Base-by-base conservation (phyloP, 2,113 vertebrate species). In the Heterotilapia buettikoferi region DNA sequence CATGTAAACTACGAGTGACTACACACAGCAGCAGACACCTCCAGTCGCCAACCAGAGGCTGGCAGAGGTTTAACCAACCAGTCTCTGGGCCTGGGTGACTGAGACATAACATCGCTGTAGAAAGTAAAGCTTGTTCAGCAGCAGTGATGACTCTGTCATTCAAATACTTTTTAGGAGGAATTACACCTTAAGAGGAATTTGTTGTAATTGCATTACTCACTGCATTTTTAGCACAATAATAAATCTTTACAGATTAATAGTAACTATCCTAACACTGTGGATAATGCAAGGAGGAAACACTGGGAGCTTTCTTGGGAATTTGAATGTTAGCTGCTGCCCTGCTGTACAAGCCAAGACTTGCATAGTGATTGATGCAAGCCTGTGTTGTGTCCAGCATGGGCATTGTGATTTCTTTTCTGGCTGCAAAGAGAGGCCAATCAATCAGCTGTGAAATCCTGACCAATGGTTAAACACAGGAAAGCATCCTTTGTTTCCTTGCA, bases 281-380 rank as follows among this genome's bases (percentile, higher is more conserved):
- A 29, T 26, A 76, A 47, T 76, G 24, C 56, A 73, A 83, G 90
- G 33, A 88, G 88, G 86, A 93, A 84, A 90, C 63, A 66, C 63
- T 84, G 6, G 83, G 83, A 88, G 84, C 73, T 86, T 85, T 90
- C 59, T 85, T 85, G 89, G 16, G 10, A 78, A 31, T 92, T 82
- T 92, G 92, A 92, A 90, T 89, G 90, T 94, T 93, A 93, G 80
- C 89, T 83, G 90, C 92, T 87, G 87, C 84, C 92, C 85, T 73
- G 81, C 90, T 53, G 85, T 89, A 86, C 86, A 80, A 90, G 82
- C 89, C 84, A 76, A 84, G 84, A 16, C 78, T 63, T 16, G 14
- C 80, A 83, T 84, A 0, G 84, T 94, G 95, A 96, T 96, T 95
- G 94, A 96, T 95, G 91, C 54, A 82, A 86, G 89, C 52, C 86